Percentiles rank a stretch among this genome's conserved stretches.
Conservation (phyloP, 2,888 invertebrate genomes). For the Epistrophe eligans region DNA sequence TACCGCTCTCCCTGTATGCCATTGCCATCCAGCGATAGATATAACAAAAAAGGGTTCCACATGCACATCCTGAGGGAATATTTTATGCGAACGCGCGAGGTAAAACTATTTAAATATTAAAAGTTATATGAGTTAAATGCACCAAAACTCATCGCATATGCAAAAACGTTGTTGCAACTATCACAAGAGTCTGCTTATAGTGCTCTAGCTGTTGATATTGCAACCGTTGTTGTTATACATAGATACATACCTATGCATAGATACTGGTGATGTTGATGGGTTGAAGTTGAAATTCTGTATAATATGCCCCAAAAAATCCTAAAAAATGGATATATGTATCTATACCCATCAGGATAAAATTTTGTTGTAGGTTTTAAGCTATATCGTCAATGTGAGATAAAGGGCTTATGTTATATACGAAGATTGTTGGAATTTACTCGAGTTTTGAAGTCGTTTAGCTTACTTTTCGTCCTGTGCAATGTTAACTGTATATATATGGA, state of each 20-base stretch:
- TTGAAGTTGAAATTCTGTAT: conserved; percentile 44
- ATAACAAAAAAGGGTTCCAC: conserved; percentile 48
- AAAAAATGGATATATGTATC: background rate
- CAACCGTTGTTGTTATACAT: background rate
- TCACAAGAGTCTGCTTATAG: conserved; percentile 31
- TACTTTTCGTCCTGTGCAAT: conserved; percentile 28
- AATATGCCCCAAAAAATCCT: conserved; percentile 51
- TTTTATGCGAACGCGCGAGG: conserved; percentile 72
- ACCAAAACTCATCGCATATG: conserved; percentile 75
- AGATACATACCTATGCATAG: background rate
- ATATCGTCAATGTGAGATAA: conserved; percentile 1
- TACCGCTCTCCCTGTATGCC: conserved; percentile 1
- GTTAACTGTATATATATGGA: conserved; percentile 6
- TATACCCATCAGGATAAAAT: background rate
- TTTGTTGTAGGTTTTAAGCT: conserved; percentile 5
- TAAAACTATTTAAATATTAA: conserved; percentile 76
- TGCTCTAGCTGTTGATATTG: background rate
- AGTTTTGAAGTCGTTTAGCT: conserved; percentile 72
- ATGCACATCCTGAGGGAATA: conserved; percentile 70
- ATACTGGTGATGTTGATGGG: background rate
- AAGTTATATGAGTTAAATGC: conserved; percentile 75
- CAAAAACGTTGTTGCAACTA: conserved; percentile 70
- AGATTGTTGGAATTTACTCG: conserved; percentile 71
- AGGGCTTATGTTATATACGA: conserved; percentile 48
- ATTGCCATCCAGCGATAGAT: conserved; percentile 4